Evolutionary conservation across 2,797 vertebrate species (phyloP).

Genomic region (Phataginus tricuspis): DNA sequence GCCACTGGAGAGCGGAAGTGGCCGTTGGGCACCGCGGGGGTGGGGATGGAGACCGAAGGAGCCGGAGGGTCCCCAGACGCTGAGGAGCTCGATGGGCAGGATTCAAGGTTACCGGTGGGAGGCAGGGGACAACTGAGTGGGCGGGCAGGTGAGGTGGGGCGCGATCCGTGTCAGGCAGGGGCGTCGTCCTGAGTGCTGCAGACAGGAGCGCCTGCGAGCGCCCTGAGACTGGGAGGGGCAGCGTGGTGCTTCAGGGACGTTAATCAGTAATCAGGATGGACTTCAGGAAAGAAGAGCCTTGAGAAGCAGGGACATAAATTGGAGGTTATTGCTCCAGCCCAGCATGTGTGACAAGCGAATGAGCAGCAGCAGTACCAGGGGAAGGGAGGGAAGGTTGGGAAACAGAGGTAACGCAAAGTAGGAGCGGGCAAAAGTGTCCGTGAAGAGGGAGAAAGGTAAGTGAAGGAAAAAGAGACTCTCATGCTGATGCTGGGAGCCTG

Average conservation of each 20-base stretch:
- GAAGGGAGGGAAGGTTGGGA: neutral
- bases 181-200: slow-evolving; percentile 52
- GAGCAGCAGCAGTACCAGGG: neutral
- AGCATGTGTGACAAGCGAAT: neutral
- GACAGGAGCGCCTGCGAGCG: neutral
- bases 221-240: neutral
- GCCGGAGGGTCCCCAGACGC: neutral
- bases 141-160: neutral
- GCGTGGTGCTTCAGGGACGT: neutral
- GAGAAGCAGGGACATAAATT: neutral
- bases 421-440: neutral
- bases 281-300: neutral
- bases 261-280: slow-evolving; percentile 36
- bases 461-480: neutral
- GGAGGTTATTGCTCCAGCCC: neutral
- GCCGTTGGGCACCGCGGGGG: neutral
- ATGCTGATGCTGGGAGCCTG: neutral
- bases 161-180: too few species aligned
- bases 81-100: neutral
- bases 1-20: neutral
- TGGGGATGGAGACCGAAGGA: neutral
- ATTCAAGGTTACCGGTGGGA: neutral
- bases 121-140: neutral
- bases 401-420: neutral
- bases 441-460: neutral